Percentiles rank a stretch among this genome's conserved stretches.
These are phyloP conservation scores for Hypomecis atomaria DNA, from an alignment of 2,888 invertebrate genomes.

Conservation along the genomic window DNA sequence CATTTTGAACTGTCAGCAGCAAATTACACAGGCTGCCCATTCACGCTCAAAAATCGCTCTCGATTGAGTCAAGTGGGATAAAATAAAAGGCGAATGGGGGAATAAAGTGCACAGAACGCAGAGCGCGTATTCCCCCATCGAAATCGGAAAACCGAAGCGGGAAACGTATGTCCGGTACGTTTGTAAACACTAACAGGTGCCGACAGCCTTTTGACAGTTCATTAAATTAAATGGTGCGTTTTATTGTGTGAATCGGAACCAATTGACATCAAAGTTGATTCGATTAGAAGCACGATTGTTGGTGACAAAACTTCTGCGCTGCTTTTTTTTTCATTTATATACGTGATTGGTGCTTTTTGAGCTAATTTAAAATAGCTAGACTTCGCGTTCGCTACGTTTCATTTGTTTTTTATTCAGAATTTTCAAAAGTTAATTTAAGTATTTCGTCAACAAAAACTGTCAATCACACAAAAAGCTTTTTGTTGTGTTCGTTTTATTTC, in stretches of 20 bases:
- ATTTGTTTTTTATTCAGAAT: neutral
- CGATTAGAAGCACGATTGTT: slow-evolving; percentile 42
- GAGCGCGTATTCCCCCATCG: slow-evolving; percentile 29
- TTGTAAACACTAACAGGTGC: slow-evolving; percentile 79
- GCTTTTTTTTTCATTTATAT: neutral
- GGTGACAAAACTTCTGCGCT: slow-evolving; percentile 1
- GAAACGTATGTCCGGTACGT: slow-evolving; percentile 81
- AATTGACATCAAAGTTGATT: slow-evolving; percentile 29
- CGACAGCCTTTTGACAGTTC: slow-evolving; percentile 78
- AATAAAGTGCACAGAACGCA: slow-evolving; percentile 54
- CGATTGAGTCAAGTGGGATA: slow-evolving; percentile 82
- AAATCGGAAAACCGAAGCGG: slow-evolving; percentile 70
- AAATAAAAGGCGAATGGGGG: slow-evolving; percentile 81
- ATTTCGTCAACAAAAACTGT: slow-evolving; percentile 37
- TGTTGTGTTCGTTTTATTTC: slow-evolving; percentile 33
- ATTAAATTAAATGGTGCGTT: slow-evolving; percentile 76
- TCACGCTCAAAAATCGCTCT: slow-evolving; percentile 83
- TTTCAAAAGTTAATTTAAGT: slow-evolving; percentile 10
- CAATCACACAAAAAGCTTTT: slow-evolving; percentile 66
- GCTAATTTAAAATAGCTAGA: too few species aligned
- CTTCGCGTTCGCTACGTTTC: too few species aligned
- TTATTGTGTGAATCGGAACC: slow-evolving; percentile 55
- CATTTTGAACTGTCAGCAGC: slow-evolving; percentile 79
- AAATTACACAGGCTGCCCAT: slow-evolving; percentile 81
- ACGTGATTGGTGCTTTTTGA: too few species aligned